phyloP scores from a whole-genome alignment of 2,888 invertebrate genomes.

The Drosophila helvetica region DNA sequence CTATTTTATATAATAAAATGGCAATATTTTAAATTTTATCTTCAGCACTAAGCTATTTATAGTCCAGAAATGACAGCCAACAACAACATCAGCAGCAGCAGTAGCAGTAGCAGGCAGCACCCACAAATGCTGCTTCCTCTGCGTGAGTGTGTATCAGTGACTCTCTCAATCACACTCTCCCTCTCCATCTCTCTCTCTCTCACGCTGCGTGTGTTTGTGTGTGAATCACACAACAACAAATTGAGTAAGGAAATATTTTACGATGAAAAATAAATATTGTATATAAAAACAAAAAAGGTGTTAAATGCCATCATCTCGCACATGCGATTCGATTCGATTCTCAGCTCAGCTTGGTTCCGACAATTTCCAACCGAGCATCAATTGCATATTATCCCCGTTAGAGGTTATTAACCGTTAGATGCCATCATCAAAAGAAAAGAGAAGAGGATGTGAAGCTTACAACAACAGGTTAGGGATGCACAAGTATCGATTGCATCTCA shows the following conservation, averaged over 20 bases:
- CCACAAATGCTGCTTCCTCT: constrained; percentile 29
- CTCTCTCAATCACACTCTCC: neutral
- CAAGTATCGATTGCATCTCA: neutral
- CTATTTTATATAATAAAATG: constrained; percentile 38
- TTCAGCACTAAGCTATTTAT: constrained; percentile 34
- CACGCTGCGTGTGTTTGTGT: neutral
- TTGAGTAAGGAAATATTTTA: constrained; percentile 39
- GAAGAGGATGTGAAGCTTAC: neutral
- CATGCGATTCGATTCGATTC: constrained; percentile 20
- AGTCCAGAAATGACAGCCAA: constrained; percentile 16
- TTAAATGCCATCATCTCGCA: constrained; percentile 23
- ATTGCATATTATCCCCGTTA: neutral
- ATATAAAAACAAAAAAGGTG: constrained; percentile 23
- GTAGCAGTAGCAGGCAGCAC: constrained; percentile 14
- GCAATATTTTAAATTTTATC: constrained; percentile 58
- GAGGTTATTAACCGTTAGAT: neutral
- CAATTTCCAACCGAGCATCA: neutral
- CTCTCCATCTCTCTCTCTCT: no score
- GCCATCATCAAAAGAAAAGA: constrained; percentile 1
- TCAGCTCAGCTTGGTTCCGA: neutral
- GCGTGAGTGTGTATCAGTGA: constrained; percentile 10
- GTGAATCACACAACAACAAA: constrained; percentile 28
- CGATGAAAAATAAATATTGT: constrained; percentile 24
- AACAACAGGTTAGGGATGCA: neutral
- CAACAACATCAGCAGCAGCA: constrained; percentile 2